These are phyloP conservation scores for Belgica antarctica DNA, from an alignment of 2,888 invertebrate species.

Conservation along the genomic window DNA sequence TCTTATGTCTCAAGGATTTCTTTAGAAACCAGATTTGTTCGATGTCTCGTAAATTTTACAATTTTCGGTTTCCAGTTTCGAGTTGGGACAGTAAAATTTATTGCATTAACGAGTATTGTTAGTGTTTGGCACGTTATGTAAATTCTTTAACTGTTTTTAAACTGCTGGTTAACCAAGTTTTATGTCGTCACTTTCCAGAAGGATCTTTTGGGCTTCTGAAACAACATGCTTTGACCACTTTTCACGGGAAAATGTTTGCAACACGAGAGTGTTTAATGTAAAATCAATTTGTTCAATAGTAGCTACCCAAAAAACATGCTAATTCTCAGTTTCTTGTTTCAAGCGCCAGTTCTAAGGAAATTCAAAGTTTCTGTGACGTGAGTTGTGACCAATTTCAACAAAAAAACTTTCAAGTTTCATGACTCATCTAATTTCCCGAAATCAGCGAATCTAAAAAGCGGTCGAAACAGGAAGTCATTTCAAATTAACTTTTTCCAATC, in stretches of 20 bases:
- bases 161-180: slow-evolving; percentile 42
- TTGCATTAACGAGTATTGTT: slow-evolving; percentile 12
- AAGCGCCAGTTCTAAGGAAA: slow-evolving; percentile 35
- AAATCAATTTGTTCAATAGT: slow-evolving; percentile 15
- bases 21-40: slow-evolving; percentile 5
- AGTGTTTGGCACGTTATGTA: slow-evolving; percentile 18
- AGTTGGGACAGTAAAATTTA: slow-evolving; percentile 25
- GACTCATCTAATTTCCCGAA: too few relatives aligned
- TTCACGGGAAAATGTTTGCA: slow-evolving; percentile 20
- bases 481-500: neutral
- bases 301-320: too few relatives aligned
- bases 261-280: neutral
- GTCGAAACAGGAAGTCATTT: slow-evolving; percentile 25
- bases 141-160: slow-evolving; percentile 27
- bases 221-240: slow-evolving; percentile 1
- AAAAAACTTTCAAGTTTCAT: neutral
- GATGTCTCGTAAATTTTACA: neutral
- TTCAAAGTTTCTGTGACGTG: neutral
- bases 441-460: neutral
- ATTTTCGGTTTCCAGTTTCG: slow-evolving; percentile 5
- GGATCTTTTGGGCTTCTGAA: neutral
- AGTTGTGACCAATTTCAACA: neutral
- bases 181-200: neutral
- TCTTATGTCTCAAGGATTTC: slow-evolving; percentile 3
- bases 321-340: neutral